phyloP scores from a whole-genome alignment of 1,140 invertebrate genomes.

The Aphelinus atriplicis region DNA sequence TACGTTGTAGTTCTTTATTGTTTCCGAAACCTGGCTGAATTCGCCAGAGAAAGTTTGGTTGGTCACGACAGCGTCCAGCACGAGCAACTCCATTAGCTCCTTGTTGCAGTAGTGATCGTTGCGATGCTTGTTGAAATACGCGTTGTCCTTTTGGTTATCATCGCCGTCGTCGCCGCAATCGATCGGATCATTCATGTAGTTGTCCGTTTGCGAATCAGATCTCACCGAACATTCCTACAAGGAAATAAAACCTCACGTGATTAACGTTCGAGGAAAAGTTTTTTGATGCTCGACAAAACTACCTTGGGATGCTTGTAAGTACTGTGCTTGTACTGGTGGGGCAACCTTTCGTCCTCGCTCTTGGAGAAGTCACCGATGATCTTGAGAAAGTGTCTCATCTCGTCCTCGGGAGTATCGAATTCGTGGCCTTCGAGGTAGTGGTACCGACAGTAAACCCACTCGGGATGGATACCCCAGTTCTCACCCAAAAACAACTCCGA shows the following conservation, averaged over 20 bases:
- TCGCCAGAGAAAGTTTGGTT: constrained; percentile 75
- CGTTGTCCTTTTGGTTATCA: constrained; percentile 22
- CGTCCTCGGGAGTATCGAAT: constrained; percentile 76
- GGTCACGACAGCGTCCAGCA: constrained; percentile 88
- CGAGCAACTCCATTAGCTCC: constrained; percentile 83
- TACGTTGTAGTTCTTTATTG: constrained; percentile 71
- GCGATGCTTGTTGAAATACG: constrained; percentile 15
- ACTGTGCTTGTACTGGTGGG: constrained; percentile 64
- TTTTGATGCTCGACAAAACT: background rate
- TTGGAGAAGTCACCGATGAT: constrained; percentile 49
- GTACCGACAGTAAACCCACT: constrained; percentile 91
- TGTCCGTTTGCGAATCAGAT: too few relatives aligned
- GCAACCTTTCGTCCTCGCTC: constrained; percentile 61
- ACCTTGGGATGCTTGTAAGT: constrained; percentile 35
- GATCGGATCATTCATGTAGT: background rate
- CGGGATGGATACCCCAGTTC: constrained; percentile 87
- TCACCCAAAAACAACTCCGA: constrained; percentile 74
- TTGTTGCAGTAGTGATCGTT: constrained; percentile 85
- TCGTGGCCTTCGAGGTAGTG: constrained; percentile 81
- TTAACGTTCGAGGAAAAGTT: too few relatives aligned
- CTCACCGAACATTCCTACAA: too few relatives aligned
- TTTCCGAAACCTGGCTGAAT: constrained; percentile 64
- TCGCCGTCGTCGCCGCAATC: constrained; percentile 30
- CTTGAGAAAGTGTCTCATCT: constrained; percentile 78
- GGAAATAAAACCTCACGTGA: too few relatives aligned